A percentile compares a stretch with the other conserved stretches of the same genome.
Evolutionary conservation across 2,888 invertebrate species (phyloP).

Genomic region (Drosophila cognata): DNA sequence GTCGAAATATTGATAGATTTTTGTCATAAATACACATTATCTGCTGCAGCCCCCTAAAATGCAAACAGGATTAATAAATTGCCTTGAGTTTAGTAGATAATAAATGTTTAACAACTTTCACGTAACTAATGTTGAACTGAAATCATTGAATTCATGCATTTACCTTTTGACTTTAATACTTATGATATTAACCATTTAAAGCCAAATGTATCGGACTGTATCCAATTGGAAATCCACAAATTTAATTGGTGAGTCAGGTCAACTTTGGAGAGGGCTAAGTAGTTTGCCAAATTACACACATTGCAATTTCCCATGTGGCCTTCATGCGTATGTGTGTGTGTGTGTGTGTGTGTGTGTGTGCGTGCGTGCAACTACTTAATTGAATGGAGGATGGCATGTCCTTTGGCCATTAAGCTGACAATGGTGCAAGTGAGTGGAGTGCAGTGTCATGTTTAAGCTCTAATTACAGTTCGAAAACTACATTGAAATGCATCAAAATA

Average conservation of each 20-base stretch:
- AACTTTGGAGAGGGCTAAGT: conserved; percentile 34
- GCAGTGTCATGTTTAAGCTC: conserved; percentile 28
- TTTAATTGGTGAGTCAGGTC: conserved; percentile 15
- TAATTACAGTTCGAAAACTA: conserved; percentile 36
- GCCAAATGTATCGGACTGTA: background rate
- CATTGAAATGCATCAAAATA: background rate
- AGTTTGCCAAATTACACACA: conserved; percentile 68
- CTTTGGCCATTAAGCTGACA: conserved; percentile 56
- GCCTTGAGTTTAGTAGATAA: background rate
- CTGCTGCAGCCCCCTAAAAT: background rate
- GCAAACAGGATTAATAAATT: background rate
- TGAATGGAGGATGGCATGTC: conserved; percentile 59
- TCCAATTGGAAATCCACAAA: conserved; percentile 18
- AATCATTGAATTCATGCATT: background rate
- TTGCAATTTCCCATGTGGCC: conserved; percentile 43
- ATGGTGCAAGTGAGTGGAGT: conserved; percentile 12
- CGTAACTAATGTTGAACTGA: background rate
- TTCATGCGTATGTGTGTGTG: background rate
- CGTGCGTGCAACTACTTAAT: conserved; percentile 49
- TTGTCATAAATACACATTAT: background rate
- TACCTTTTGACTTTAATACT: background rate
- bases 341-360: conserved; percentile 6
- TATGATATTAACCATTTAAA: background rate
- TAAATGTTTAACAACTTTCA: background rate
- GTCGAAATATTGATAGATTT: background rate